Evolutionary conservation across 2,113 vertebrate genomes (phyloP).

Genomic region (Gasterosteus nipponicus): DNA sequence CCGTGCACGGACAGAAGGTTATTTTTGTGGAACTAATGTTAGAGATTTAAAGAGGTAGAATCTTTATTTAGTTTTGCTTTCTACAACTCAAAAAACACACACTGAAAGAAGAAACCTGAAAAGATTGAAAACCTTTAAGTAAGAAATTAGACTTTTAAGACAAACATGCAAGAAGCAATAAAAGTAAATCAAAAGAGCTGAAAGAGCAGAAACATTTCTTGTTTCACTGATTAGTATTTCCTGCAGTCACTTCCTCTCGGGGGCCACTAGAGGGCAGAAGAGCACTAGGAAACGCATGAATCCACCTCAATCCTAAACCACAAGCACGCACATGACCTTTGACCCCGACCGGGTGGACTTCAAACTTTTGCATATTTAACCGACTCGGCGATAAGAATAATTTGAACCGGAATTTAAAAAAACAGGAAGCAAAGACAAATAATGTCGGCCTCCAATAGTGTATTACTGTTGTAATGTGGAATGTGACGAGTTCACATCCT

Average conservation of each 20-base stretch:
- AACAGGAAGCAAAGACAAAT: background rate
- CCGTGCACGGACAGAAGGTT: background rate
- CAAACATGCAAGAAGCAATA: background rate
- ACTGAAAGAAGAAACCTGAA: background rate
- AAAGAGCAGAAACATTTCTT: background rate
- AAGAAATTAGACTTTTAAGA: background rate
- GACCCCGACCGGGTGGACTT: constrained; percentile 9
- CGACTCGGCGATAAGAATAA: background rate
- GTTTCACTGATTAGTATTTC: background rate
- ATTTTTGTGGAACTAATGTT: background rate
- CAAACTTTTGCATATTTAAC: background rate
- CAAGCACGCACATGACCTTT: constrained; percentile 33
- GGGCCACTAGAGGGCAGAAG: constrained; percentile 91
- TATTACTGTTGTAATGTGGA: too few species aligned
- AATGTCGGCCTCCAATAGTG: background rate
- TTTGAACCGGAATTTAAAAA: background rate
- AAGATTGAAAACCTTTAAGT: background rate
- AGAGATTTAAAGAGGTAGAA: background rate
- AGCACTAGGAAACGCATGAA: constrained; percentile 81
- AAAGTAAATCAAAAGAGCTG: background rate
- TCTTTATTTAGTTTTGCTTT: background rate
- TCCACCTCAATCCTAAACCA: background rate
- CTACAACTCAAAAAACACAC: background rate
- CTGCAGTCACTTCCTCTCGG: constrained; percentile 52
- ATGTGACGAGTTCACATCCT: background rate